Conservation (phyloP, 2,113 vertebrate species). For the Perognathus longimembris region DNA sequence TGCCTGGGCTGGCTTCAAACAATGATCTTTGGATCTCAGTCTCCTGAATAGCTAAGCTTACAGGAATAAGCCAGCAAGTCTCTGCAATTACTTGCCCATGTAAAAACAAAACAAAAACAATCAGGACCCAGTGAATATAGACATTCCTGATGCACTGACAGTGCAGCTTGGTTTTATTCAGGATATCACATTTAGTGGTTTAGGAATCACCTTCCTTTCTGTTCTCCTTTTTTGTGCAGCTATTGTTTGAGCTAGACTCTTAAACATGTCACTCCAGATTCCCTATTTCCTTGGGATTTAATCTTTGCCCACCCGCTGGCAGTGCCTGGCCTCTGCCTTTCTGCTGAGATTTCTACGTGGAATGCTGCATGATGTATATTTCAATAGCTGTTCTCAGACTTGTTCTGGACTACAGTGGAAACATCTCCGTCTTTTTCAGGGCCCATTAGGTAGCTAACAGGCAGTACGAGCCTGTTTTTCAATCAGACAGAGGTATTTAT, state of each 20-base stretch:
- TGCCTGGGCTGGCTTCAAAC: too few species aligned
- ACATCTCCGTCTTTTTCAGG: not conserved
- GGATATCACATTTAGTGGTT: not conserved
- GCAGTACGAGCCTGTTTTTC: not conserved
- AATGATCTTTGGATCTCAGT: too few species aligned
- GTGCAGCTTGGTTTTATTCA: not conserved
- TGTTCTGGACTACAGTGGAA: not conserved
- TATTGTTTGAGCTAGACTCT: not conserved
- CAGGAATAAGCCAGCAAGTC: too few species aligned
- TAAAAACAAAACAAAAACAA: not conserved
- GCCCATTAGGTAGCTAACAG: not conserved
- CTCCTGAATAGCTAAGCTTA: too few species aligned
- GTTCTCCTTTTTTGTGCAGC: not conserved
- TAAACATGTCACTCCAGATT: not conserved
- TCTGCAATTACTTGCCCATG: too few species aligned
- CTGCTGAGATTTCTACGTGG: not conserved
- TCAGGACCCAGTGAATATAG: not conserved
- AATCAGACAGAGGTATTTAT: not conserved
- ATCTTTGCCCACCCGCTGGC: not conserved
- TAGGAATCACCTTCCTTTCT: not conserved
- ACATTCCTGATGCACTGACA: not conserved
- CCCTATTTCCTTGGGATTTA: slow-evolving; percentile 7
- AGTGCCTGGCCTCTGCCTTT: not conserved
- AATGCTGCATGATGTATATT: not conserved
- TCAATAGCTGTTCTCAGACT: not conserved